Percentiles rank a stretch among this genome's conserved stretches.
Conservation (phyloP, 2,797 vertebrate genomes). For the Sarcophilus harrisii region DNA sequence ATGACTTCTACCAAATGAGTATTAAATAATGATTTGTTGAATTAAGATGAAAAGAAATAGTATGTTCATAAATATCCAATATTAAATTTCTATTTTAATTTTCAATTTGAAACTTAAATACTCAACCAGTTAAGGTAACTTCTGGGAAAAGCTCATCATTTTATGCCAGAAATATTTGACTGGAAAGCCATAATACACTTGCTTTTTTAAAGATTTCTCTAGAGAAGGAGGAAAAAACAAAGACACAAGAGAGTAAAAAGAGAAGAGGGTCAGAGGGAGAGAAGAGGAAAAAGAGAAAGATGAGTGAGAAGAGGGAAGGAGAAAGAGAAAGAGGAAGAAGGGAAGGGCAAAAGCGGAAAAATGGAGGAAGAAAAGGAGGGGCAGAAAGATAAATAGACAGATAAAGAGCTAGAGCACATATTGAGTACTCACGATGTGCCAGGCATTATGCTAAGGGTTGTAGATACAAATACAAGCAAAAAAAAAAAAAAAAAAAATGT, state of each 20-base stretch:
- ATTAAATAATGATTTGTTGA: no score
- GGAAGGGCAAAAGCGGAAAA: not conserved
- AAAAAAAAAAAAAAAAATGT: no score
- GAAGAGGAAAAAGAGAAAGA: no score
- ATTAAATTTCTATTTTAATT: not conserved
- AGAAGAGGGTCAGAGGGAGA: no score
- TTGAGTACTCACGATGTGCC: not conserved
- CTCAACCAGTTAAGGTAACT: not conserved
- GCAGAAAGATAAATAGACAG: not conserved
- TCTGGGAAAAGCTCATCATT: not conserved
- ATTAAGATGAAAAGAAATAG: not conserved
- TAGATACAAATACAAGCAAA: no score
- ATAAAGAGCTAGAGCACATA: not conserved
- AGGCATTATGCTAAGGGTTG: not conserved
- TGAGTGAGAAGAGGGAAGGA: no score
- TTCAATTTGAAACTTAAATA: not conserved
- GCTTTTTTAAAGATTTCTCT: not conserved
- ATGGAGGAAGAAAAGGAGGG: not conserved
- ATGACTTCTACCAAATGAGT: not conserved
- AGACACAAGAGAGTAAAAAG: not conserved
- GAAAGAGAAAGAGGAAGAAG: not conserved
- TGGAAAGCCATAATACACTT: not conserved
- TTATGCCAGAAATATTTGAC: not conserved
- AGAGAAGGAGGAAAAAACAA: not conserved
- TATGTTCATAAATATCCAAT: not conserved